These are phyloP conservation scores for Anneissia japonica DNA, from an alignment of 35 echinoderm and acorn worm species.

Conservation along the genomic window DNA sequence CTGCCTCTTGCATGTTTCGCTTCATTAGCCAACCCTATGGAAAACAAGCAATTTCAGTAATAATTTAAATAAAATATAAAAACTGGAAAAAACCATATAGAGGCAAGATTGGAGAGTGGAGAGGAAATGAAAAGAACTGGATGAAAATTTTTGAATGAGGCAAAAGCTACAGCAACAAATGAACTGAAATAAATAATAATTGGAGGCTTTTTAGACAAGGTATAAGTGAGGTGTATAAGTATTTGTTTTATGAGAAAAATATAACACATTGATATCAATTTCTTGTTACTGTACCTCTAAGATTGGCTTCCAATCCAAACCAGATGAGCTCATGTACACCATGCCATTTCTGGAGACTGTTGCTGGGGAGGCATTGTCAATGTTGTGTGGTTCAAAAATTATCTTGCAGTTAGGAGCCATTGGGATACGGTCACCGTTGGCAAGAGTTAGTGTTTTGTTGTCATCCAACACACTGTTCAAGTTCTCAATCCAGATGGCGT, in stretches of 20 bases:
- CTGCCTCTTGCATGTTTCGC: constrained; percentile 62
- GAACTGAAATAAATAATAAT: too few species aligned
- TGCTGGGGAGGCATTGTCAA: constrained; percentile 93
- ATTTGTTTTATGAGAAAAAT: too few species aligned
- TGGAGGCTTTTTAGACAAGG: too few species aligned
- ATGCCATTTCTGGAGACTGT: constrained; percentile 89
- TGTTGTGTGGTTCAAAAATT: constrained; percentile 96
- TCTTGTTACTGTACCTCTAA: constrained; percentile 35
- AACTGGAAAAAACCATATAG: too few species aligned
- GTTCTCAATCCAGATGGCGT: constrained; percentile 98
- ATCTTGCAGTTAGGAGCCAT: constrained; percentile 98
- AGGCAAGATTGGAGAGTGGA: too few species aligned
- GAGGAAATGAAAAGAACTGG: neutral
- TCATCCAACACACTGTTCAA: constrained; percentile 94
- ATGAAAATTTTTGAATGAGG: neutral
- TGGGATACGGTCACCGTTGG: constrained; percentile 93
- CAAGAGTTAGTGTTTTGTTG: constrained; percentile 94
- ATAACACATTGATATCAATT: too few species aligned
- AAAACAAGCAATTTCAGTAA: neutral
- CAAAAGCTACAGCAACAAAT: too few species aligned
- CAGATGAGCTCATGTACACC: constrained; percentile 98
- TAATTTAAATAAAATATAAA: too few species aligned
- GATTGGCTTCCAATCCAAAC: constrained; percentile 81
- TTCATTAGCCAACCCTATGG: constrained; percentile 84
- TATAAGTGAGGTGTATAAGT: too few species aligned